Evolutionary conservation across 2,113 vertebrate species (phyloP), one percentile per base, ranked within the genome.

Genomic region (Burhinus oedicnemus): DNA sequence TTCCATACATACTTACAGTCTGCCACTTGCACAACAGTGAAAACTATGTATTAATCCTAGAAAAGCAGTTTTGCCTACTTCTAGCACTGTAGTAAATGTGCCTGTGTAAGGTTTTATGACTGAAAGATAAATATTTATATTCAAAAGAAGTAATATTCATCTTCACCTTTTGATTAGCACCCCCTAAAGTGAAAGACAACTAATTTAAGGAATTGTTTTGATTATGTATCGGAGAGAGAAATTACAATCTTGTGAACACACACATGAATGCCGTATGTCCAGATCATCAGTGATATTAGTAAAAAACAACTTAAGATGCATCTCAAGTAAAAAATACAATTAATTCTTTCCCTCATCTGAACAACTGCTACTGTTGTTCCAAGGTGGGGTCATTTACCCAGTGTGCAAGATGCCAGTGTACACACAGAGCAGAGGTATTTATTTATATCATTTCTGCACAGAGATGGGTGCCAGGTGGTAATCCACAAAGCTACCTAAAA

Each of bases 111-210:
- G 36, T 9, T 36, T 55, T 60, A 45, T 18, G 36, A 55, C 40
- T 38, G 20, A 76, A 52, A 79, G 6, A 49, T 8, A 74, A 75
- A 36, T 11, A n/a, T 3, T 75, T 34, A 3, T 5, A 80, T 2
- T 36, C 14, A 57, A 54, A 65, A 62, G 10, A 0, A 79, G 40
- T 44, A 55, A 65, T 29, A 62, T 44, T 77, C 19, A 51, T 49
- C 26, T 12, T 69, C 23, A 57, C 9, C 20, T 55, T 72, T 52
- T 29, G 2, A 69, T 45, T n/a, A 76, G 17, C 8, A 17, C 2
- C 14, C 5, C 2, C 1, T 7, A 3, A 6, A 49, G 32, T 1
- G 0, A 54, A 72, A 65, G 38, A 9, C 16, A 62, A 5, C 21
- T 57, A 7, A 86, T 16, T 38, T 74, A 34, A 83, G 19, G 21